Evolutionary conservation across 2,888 invertebrate genomes (phyloP), one percentile per base, ranked within the genome.

Genomic region (Gonocerus acuteangulatus): DNA sequence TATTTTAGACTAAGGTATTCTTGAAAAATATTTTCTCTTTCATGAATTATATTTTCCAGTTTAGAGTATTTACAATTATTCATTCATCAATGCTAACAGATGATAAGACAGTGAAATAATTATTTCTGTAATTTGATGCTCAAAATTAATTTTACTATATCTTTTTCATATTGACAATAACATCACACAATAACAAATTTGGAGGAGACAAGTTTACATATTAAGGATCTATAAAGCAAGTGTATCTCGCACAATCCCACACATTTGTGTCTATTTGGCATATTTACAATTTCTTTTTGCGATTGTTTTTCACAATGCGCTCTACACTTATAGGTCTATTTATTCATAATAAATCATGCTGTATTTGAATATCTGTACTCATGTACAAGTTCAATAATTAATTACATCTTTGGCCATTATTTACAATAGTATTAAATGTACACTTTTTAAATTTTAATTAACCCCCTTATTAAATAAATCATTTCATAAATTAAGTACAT

Each of bases 221-320:
- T 48, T 59, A 48, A 59, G 39, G 48, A 48, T 59, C 48, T 59
- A 48, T 59, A 48, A 59, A 57, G 57, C 57, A 59, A 59, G 59
- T 48, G 48, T 34, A 47, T 48, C 23, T 18, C 48, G 39, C 48
- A 48, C 57, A 59, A 36, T 48, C 59, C 48, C 59, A 59, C 59
- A 59, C 36, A 48, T 39, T 27, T 32, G 44, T 47, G 57, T 44
- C 59, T 59, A 59, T 48, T 59, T 36, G 59, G 48, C 59, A 39
- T 59, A 59, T 59, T 48, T 59, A 59, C 59, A 59, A 27, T 48
- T 59, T 48, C 19, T 22, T n/a, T 48, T 59, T 19, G 48, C 34
- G 22, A 23, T 48, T 59, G 48, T 48, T 6, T 58, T 59, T 21
- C 48, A 59, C 48, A 48, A 59, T 48, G 16, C 23, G 39, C 48